Percentiles rank a stretch among this genome's conserved stretches.
Conservation (phyloP, 2,113 vertebrate species). For the Apteryx mantelli region DNA sequence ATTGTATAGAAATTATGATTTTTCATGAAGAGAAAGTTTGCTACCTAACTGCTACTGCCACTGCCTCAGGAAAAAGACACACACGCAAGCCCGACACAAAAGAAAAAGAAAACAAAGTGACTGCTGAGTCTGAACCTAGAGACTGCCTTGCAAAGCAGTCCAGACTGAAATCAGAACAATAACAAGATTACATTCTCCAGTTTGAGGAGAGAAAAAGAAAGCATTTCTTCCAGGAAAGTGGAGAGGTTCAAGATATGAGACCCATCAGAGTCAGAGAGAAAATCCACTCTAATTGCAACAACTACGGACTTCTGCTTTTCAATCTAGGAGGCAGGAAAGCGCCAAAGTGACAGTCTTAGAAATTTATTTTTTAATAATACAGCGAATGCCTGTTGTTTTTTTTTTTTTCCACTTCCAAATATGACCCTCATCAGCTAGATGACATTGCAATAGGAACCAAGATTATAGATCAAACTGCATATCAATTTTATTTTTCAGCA, state of each 20-base stretch:
- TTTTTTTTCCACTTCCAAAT: neutral
- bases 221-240: neutral
- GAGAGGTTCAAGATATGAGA: neutral
- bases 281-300: neutral
- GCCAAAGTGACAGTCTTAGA: neutral
- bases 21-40: neutral
- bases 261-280: neutral
- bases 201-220: neutral
- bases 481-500: neutral
- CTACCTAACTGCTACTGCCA: neutral
- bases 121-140: neutral
- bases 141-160: neutral
- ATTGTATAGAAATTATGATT: neutral
- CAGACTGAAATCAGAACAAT: neutral
- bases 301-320: neutral
- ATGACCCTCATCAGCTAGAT: neutral
- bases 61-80: accelerated
- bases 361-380: neutral
- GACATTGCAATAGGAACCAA: neutral
- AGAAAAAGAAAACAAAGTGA: too few species aligned
- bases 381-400: neutral
- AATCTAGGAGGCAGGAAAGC: neutral
- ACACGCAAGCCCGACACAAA: neutral
- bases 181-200: neutral
- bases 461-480: neutral